Evolutionary conservation across 2,797 vertebrate genomes (phyloP).

Genomic region (Alcedo atthis): DNA sequence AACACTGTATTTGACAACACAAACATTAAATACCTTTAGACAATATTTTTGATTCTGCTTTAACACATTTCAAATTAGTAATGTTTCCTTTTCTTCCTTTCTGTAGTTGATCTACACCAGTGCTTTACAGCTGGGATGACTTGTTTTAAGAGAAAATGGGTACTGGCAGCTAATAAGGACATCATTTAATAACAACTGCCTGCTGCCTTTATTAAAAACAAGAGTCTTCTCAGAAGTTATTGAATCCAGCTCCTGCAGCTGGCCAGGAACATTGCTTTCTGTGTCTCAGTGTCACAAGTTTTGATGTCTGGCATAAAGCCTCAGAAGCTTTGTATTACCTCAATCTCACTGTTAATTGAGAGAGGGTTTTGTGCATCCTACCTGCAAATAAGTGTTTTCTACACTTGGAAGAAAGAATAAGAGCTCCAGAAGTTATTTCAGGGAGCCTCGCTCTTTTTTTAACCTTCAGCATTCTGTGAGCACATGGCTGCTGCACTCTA

Average conservation of each 20-base stretch:
- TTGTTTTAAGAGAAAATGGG: neutral
- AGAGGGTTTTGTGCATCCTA: neutral
- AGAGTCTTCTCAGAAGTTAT: neutral
- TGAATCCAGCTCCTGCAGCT: neutral
- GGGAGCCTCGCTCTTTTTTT: neutral
- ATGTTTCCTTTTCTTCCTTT: slow-evolving; percentile 31
- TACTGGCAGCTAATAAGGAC: neutral
- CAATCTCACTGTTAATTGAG: neutral
- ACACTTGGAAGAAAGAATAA: neutral
- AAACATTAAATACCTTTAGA: neutral
- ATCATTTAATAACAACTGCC: neutral
- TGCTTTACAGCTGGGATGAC: neutral
- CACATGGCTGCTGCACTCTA: neutral
- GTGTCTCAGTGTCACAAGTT: neutral
- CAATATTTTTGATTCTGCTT: neutral
- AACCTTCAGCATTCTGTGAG: neutral
- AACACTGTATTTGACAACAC: neutral
- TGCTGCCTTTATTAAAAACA: slow-evolving; percentile 18
- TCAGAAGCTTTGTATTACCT: neutral
- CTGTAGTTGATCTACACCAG: neutral
- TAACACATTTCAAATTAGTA: neutral
- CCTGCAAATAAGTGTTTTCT: neutral
- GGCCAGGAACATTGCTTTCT: neutral
- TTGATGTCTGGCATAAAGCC: neutral
- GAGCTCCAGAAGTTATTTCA: neutral